A percentile compares a stretch with the other conserved stretches of the same genome.
These are phyloP conservation scores for Xiphorhynchus erythropygius DNA, from an alignment of 2,797 vertebrate species.

Conservation along the genomic window DNA sequence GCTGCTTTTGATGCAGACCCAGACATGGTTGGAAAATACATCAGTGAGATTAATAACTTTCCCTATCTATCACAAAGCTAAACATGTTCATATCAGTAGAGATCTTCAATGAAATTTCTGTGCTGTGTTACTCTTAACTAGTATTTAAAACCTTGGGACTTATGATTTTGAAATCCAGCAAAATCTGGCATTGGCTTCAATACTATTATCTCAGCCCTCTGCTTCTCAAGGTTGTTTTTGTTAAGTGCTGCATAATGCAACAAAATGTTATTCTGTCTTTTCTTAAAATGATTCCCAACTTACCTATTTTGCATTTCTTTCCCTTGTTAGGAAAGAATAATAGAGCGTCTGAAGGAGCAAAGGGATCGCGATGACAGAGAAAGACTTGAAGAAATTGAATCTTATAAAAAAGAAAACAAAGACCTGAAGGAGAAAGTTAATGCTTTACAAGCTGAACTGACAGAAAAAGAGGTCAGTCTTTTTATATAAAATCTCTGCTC, in stretches of 20 bases:
- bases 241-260: not conserved
- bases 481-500: not conserved
- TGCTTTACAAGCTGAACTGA: slow-evolving; percentile 93
- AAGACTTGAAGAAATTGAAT: slow-evolving; percentile 93
- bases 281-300: not conserved
- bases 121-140: not conserved
- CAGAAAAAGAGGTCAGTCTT: slow-evolving; percentile 94
- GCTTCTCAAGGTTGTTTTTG: not conserved
- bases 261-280: not conserved
- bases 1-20: not conserved
- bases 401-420: slow-evolving; percentile 98
- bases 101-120: not conserved
- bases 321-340: slow-evolving; percentile 91
- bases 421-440: slow-evolving; percentile 97
- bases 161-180: not conserved
- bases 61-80: not conserved
- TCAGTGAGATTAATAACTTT: not conserved
- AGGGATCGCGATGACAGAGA: slow-evolving; percentile 95
- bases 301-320: slow-evolving; percentile 19
- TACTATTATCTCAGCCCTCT: not conserved
- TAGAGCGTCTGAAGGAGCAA: slow-evolving; percentile 98
- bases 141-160: not conserved
- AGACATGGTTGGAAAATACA: not conserved
- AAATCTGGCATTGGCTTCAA: not conserved
- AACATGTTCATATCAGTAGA: not conserved